Evolutionary conservation across 2,888 invertebrate genomes (phyloP), one percentile per base, ranked within the genome.

Genomic region (Sinohyriopsis cumingii): DNA sequence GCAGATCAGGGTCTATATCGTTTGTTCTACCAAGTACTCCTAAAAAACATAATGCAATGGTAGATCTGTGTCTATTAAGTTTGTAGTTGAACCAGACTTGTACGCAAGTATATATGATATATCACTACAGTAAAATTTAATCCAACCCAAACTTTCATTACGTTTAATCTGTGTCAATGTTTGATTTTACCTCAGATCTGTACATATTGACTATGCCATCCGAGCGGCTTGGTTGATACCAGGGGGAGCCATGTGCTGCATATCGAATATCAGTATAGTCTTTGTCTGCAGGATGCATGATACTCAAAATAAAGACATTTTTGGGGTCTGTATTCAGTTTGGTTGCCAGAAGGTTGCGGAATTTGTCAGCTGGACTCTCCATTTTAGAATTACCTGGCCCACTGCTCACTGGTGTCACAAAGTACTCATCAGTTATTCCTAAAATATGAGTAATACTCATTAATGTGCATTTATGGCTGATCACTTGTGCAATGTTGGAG

Each of bases 231-330:
- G 98, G 95, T 87, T 97, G 96, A 88, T 96, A 97, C 89, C 96
- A 98, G 3, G 98, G 96, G 0, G 98, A 97, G 0, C 97, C 96
- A 88, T 97, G 97, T 5, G 97, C 98, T 0, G 98, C 94, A 90
- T 96, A 98, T 78, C 98, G 92, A 7, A 99, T 94, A 85, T 98
- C 98, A 9, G 87, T 83, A 0, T 97, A 96, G 55, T 96, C 92
- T 0, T 96, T 95, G 53, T 63, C 69, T 1, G 95, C 95, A 0
- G 96, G 95, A 18, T 68, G 55, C 89, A 97, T 96, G 20, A 99
- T 96, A 89, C 98, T 98, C 89, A 99, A 98, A 68, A 99, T 94
- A 86, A 98, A 97, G 20, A 99, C 96, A 88, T 97, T 96, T 83
- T 96, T 95, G 55, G 64, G 25, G 0, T 95, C 94, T 7, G 95